Conservation (phyloP, 2,113 vertebrate genomes). For the Pachypanchax playfairii region DNA sequence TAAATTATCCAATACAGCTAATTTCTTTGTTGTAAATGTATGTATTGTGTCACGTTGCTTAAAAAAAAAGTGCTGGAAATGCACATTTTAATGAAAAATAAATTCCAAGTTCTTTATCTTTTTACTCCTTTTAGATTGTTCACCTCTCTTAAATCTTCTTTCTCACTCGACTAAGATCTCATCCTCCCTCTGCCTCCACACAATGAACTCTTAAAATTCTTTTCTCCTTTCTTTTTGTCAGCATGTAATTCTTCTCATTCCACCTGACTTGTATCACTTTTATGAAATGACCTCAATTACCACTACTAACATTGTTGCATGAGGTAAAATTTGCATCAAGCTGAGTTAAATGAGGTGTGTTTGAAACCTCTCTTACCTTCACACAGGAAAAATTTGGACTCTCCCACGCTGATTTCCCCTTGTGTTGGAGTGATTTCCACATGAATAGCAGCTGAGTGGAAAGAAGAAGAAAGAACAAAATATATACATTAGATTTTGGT, state of each 20-base stretch:
- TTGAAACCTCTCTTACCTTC: conserved; percentile 82
- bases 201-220: conserved; percentile 9
- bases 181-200: conserved; percentile 17
- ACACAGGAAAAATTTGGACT: conserved; percentile 98
- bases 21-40: too few relatives aligned
- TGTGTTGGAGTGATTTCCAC: conserved; percentile 93
- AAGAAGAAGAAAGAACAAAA: conserved; percentile 59
- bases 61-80: too few relatives aligned
- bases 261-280: not conserved
- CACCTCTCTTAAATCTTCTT: conserved; percentile 1
- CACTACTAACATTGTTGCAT: not conserved
- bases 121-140: too few relatives aligned
- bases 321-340: conserved; percentile 19
- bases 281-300: conserved; percentile 19
- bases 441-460: conserved; percentile 86
- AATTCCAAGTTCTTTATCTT: too few relatives aligned
- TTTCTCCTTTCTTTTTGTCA: not conserved
- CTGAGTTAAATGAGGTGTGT: conserved; percentile 3
- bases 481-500: conserved; percentile 32
- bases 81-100: too few relatives aligned
- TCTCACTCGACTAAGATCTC: conserved; percentile 22
- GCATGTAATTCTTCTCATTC: conserved; percentile 7
- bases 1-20: too few relatives aligned
- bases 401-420: conserved; percentile 96
- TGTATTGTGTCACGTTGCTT: too few relatives aligned